phyloP scores from a whole-genome alignment of 2,797 vertebrate species.

The Falco berigora region DNA sequence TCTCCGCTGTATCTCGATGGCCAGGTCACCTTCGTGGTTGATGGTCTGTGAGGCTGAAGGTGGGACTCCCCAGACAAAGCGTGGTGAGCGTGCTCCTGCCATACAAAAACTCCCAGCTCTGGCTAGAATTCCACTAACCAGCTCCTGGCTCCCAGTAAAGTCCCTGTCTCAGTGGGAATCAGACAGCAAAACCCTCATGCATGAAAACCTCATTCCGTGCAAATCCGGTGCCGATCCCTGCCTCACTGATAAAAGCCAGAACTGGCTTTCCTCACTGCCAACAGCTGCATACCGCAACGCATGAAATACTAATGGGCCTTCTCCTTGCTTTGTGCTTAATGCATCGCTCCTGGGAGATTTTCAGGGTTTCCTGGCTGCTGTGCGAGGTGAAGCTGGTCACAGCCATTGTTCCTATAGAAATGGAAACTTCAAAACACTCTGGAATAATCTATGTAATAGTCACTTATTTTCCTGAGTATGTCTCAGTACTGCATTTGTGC shows the following conservation, averaged over 20 bases:
- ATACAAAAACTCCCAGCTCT: background rate
- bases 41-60: background rate
- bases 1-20: rapidly evolving
- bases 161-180: background rate
- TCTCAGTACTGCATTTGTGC: background rate
- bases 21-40: background rate
- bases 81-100: background rate
- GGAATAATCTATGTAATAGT: background rate
- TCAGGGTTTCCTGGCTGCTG: background rate
- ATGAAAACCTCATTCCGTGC: rapidly evolving
- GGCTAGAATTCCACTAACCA: background rate
- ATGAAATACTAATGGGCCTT: background rate
- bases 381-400: background rate
- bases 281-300: rapidly evolving
- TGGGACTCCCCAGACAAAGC: background rate
- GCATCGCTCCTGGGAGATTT: background rate
- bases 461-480: background rate
- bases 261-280: rapidly evolving
- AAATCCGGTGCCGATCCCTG: background rate
- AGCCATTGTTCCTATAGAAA: background rate
- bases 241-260: background rate
- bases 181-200: background rate
- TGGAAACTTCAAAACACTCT: background rate
- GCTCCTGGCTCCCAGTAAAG: background rate
- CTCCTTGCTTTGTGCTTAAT: background rate